These are phyloP conservation scores for Anguilla japonica DNA, from an alignment of 2,113 vertebrate species.

Conservation along the genomic window DNA sequence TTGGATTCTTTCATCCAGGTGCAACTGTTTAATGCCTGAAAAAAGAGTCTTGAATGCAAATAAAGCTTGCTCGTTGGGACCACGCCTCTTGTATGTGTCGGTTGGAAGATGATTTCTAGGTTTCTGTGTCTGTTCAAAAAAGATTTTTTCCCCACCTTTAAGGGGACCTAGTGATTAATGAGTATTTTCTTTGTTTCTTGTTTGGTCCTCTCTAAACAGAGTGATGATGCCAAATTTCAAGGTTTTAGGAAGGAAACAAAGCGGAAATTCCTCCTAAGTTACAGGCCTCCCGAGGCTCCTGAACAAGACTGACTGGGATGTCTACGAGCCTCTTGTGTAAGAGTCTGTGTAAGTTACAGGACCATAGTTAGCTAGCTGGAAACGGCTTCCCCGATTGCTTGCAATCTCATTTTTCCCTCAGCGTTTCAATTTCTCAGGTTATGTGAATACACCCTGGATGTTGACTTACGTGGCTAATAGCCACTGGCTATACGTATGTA, in stretches of 20 bases:
- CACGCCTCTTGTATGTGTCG: conserved; percentile 36
- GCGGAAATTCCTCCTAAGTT: not conserved
- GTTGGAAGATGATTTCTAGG: conserved; percentile 18
- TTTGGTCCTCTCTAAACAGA: not conserved
- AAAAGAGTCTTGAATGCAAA: conserved; percentile 21
- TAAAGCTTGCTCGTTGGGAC: conserved; percentile 36
- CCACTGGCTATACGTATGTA: not conserved
- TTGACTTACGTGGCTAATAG: not conserved
- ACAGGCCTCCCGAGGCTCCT: not conserved
- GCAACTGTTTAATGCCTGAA: not conserved
- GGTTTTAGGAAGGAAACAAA: not conserved
- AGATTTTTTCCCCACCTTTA: not conserved
- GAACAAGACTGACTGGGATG: not conserved
- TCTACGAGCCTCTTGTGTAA: not conserved
- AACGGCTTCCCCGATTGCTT: not conserved
- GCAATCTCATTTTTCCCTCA: not conserved
- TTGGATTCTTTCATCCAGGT: not conserved
- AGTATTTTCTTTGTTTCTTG: conserved; percentile 32
- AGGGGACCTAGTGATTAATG: conserved; percentile 38
- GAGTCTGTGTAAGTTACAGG: not conserved
- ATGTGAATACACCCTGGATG: not conserved
- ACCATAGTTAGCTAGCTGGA: not conserved
- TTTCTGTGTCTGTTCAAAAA: not conserved
- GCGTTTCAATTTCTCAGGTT: not conserved
- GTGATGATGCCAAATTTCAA: not conserved